phyloP scores from a whole-genome alignment of 2,113 vertebrate genomes.

The Phyllostomus discolor region DNA sequence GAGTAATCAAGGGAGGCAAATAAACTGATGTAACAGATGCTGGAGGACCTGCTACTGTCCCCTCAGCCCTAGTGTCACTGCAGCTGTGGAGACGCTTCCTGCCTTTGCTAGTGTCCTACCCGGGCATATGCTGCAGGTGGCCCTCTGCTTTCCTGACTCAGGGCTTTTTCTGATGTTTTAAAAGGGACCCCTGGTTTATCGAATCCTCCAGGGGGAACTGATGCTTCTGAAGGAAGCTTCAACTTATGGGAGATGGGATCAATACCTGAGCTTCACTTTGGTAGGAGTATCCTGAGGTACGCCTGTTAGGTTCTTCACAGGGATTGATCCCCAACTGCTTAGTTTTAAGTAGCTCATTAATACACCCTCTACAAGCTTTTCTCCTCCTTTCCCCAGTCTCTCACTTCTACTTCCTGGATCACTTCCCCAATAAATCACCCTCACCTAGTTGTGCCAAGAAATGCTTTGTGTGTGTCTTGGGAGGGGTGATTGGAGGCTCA shows the following conservation, averaged over 20 bases:
- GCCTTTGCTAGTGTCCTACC: no score
- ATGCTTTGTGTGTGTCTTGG: not conserved
- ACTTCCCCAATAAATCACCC: not conserved
- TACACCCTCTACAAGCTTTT: not conserved
- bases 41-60: fast-evolving
- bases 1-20: not conserved
- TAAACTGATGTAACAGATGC: not conserved
- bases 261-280: not conserved
- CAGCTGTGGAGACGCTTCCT: not conserved
- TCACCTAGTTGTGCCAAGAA: not conserved
- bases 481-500: not conserved
- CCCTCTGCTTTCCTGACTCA: not conserved
- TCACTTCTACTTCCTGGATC: not conserved
- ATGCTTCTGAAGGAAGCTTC: not conserved
- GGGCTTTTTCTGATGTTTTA: not conserved
- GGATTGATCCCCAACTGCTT: not conserved
- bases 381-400: not conserved
- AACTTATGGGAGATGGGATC: not conserved
- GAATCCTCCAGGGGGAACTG: not conserved
- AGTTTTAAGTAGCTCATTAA: not conserved
- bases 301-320: not conserved
- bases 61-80: no score
- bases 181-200: not conserved
- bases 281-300: not conserved
- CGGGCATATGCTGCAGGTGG: not conserved